Conservation (phyloP, 2,888 invertebrate species). For the Bugulina stolonifera region DNA sequence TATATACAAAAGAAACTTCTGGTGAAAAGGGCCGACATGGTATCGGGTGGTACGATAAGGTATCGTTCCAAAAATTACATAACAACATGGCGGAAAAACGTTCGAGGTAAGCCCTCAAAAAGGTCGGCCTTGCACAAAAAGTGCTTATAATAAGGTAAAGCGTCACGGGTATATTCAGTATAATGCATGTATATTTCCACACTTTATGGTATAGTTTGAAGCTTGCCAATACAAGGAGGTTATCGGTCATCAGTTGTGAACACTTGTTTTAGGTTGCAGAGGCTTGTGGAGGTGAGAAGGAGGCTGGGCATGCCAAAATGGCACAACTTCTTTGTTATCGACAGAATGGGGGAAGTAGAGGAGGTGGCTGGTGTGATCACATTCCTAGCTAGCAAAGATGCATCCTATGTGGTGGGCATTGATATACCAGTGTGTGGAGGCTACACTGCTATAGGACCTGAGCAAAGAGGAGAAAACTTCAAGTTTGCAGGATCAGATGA, state of each 20-base stretch:
- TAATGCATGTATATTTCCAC: no score
- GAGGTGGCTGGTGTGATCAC: slow-evolving; percentile 23
- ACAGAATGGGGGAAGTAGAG: slow-evolving; percentile 24
- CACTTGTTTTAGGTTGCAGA: slow-evolving; percentile 19
- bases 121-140: no score
- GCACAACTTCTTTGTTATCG: slow-evolving; percentile 12
- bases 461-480: slow-evolving; percentile 20
- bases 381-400: slow-evolving; percentile 26
- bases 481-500: background rate
- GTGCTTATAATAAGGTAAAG: no score
- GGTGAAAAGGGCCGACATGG: no score
- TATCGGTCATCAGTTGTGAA: no score
- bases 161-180: no score
- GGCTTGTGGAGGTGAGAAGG: background rate
- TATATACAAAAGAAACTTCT: no score
- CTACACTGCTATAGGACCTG: slow-evolving; percentile 22
- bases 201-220: background rate
- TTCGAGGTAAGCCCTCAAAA: no score
- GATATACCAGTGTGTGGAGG: slow-evolving; percentile 24
- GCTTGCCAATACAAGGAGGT: no score
- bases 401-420: slow-evolving; percentile 13
- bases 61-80: no score
- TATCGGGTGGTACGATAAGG: no score
- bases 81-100: no score
- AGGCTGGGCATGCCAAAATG: background rate